phyloP scores from a whole-genome alignment of 1,140 invertebrate species.

The Melipona quadrifasciata region DNA sequence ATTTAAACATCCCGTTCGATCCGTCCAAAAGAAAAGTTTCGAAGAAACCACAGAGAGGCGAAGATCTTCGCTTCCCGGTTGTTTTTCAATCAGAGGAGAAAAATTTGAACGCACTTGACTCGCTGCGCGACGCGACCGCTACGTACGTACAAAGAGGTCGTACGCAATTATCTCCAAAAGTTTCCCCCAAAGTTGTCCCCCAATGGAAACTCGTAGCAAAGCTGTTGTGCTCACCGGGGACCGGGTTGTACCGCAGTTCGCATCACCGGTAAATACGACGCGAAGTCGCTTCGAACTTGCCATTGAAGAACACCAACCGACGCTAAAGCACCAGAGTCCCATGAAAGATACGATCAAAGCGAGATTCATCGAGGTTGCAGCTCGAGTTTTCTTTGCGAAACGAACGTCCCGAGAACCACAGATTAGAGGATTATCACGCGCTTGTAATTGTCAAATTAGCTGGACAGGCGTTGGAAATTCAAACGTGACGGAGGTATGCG shows the following conservation, averaged over 20 bases:
- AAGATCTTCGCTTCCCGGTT: too few species aligned
- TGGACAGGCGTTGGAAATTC: conserved; percentile 13
- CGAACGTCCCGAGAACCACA: too few species aligned
- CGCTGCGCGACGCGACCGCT: background rate
- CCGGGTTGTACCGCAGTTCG: conserved; percentile 59
- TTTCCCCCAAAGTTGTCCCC: conserved; percentile 11
- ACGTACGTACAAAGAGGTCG: background rate
- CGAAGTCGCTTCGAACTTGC: conserved; percentile 41
- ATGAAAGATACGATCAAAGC: conserved; percentile 24
- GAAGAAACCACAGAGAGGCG: too few species aligned
- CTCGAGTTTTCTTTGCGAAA: background rate
- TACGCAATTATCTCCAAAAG: conserved; percentile 26
- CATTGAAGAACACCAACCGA: conserved; percentile 55
- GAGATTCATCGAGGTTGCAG: background rate
- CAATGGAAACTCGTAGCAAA: conserved; percentile 19
- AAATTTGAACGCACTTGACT: background rate
- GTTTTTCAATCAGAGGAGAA: background rate
- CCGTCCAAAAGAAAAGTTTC: too few species aligned
- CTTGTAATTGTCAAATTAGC: conserved; percentile 22
- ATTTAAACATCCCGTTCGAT: too few species aligned
- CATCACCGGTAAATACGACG: conserved; percentile 53
- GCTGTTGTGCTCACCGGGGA: conserved; percentile 34
- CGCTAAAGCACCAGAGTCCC: background rate
- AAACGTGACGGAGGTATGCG: conserved; percentile 33
- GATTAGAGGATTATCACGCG: conserved; percentile 3